Evolutionary conservation across 2,888 invertebrate genomes (phyloP).

Genomic region (Orthonychiurus folsomi): DNA sequence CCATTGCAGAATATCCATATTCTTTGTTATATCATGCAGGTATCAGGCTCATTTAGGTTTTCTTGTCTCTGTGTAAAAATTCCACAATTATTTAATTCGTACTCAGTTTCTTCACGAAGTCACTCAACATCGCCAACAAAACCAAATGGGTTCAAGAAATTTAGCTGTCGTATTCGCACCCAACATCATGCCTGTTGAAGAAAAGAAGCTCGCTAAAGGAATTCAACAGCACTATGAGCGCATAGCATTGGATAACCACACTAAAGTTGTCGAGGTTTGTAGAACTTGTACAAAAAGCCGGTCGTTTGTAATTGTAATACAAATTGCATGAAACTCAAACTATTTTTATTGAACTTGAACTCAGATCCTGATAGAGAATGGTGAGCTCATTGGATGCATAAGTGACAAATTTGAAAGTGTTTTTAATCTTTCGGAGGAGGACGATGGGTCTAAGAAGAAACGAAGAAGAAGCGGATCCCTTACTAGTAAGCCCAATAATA

Average conservation of each 20-base stretch:
- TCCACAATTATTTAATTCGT: neutral
- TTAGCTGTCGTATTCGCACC: constrained; percentile 77
- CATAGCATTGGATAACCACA: constrained; percentile 56
- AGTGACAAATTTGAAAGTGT: neutral
- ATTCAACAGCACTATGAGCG: constrained; percentile 43
- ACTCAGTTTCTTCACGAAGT: constrained; percentile 59
- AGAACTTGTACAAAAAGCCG: too few relatives aligned
- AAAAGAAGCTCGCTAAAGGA: constrained; percentile 43
- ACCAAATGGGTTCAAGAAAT: constrained; percentile 77
- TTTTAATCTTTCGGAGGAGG: constrained; percentile 20
- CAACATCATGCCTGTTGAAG: constrained; percentile 70
- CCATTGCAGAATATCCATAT: constrained; percentile 69
- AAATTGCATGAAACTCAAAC: neutral
- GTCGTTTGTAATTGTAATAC: too few relatives aligned
- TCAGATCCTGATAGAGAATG: constrained; percentile 67
- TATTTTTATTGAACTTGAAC: constrained; percentile 39
- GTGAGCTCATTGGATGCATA: constrained; percentile 57
- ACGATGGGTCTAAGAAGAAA: too few relatives aligned
- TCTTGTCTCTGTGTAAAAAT: neutral
- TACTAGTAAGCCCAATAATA: constrained; percentile 73
- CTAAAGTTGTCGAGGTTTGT: constrained; percentile 60
- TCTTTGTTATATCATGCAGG: constrained; percentile 72
- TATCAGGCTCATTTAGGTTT: constrained; percentile 42
- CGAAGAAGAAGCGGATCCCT: constrained; percentile 78
- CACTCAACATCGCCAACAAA: constrained; percentile 57